Base-by-base conservation (phyloP, 2,797 vertebrate species). In the Alfaro cultratus region DNA sequence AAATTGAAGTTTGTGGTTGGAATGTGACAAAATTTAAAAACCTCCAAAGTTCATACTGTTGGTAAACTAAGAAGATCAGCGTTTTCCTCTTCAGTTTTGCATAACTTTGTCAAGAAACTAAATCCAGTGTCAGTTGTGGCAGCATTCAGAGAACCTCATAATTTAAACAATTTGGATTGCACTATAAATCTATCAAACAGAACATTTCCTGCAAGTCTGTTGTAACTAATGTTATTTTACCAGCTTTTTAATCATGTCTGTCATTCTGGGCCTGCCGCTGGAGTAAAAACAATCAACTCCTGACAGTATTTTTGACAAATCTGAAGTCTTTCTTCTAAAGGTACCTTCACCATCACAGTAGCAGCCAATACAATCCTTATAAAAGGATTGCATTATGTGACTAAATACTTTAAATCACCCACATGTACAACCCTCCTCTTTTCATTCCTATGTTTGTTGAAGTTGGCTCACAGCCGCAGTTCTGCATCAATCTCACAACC, bases 381-480 rank as follows among this genome's bases (percentile, higher is more conserved):
- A 1, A 34, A 34, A 34, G 34, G 34, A 34, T 34, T 34, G 34
- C 2, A 34, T 34, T 34, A 83, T 85, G 75, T 76, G 79, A 77
- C 87, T 82, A 68, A 84, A 75, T 75, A 78, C 80, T 71, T 70
- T 86, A 85, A 88, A 91, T 86, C 87, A 79, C 34, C 68, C 78
- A 39, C 15, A 78, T 73, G 60, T n/a, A 73, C 39, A 74, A 62
- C 83, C 74, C 80, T 70, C 84, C 76, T 84, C 73, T 75, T 88
- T 76, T 88, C 77, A 83, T 83, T 85, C 80, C 74, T 60, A 47
- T 71, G 76, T 91, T 84, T 87, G 88, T 87, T 89, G 84, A 88
- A 85, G 79, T 82, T 89, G 88, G 89, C 89, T 73, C 1, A 29
- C 77, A 75, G 77, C 85, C 70, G 18, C 23, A 29, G 82, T 86